These are phyloP conservation scores for Kryptolebias marmoratus DNA, from an alignment of 2,113 vertebrate genomes.

Conservation along the genomic window DNA sequence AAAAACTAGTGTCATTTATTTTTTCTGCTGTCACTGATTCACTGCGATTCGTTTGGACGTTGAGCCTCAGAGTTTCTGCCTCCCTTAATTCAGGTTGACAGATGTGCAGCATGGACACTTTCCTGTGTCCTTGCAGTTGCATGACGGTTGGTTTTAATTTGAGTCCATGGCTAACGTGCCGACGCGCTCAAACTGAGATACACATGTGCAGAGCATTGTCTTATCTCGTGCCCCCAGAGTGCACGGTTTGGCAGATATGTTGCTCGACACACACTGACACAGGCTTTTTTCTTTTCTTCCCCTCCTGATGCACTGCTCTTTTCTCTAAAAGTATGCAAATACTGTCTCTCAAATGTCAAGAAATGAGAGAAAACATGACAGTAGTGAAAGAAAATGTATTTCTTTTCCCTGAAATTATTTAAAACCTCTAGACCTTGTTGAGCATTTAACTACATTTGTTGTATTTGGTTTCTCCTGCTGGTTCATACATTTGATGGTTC, in stretches of 20 bases:
- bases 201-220: conserved; percentile 15
- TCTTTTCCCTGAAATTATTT: not conserved
- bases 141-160: conserved; percentile 35
- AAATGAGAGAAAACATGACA: not conserved
- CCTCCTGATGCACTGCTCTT: not conserved
- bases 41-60: conserved; percentile 2
- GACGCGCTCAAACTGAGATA: not conserved
- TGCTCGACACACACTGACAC: conserved; percentile 17
- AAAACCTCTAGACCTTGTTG: no score
- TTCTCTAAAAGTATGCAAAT: not conserved
- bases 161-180: conserved; percentile 6
- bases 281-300: conserved; percentile 8
- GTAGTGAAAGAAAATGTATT: not conserved
- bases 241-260: conserved; percentile 34
- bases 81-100: conserved; percentile 40
- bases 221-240: conserved; percentile 64
- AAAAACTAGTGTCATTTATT: not conserved
- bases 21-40: conserved; percentile 20
- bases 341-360: not conserved
- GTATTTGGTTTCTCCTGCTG: conserved; percentile 10
- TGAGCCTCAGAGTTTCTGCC: conserved; percentile 1
- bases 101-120: conserved; percentile 55
- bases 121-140: conserved; percentile 11
- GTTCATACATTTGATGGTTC: not conserved
- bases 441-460: not conserved